Evolutionary conservation across 1,140 invertebrate species (phyloP), one percentile per base, ranked within the genome.

Genomic region (Coptotermes formosanus): DNA sequence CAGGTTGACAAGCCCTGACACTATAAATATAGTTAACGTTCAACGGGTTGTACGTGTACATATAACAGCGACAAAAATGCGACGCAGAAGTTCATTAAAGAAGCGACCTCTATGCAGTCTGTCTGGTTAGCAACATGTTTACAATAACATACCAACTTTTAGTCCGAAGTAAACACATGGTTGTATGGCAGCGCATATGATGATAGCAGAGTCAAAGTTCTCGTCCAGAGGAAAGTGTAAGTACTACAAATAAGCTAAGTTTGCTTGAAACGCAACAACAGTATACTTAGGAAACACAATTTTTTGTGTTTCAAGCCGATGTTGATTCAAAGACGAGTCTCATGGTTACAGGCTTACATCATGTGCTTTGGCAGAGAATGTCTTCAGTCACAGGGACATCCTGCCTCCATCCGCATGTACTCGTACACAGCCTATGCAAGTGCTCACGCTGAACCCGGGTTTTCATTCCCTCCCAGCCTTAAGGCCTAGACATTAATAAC

Each of bases 161-260:
- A 25, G n/a, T 30, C 64, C 7, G 25, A n/a, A 7, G 64, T 30
- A 75, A n/a, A 75, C 7, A 30, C 64, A 75, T 75, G 64, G n/a
- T 11, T 30, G 64, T 30, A 75, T 9, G 64, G n/a, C 4, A 30
- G 25, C 64, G n/a, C 25, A n/a, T n/a, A 4, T 75, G n/a, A 25
- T n/a, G 64, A 75, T 75, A 75, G 64, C 64, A 16, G n/a, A 75
- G 64, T 75, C 64, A 75, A 75, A 75, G n/a, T 25, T 75, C n/a
- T 25, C n/a, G 64, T 2, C 7, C 64, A 0, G 6, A 30, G n/a
- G 8, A 75, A 64, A 75, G n/a, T 30, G 64, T 30, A 75, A 75
- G 25, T 75, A 30, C 11, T 75, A 75, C n/a, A 75, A 75, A n/a
- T 30, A 75, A 30, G 64, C 64, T 30, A 75, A 30, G 52, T 30